These are phyloP conservation scores for Dolomedes plantarius DNA, from an alignment of 2,888 invertebrate genomes.

Conservation along the genomic window DNA sequence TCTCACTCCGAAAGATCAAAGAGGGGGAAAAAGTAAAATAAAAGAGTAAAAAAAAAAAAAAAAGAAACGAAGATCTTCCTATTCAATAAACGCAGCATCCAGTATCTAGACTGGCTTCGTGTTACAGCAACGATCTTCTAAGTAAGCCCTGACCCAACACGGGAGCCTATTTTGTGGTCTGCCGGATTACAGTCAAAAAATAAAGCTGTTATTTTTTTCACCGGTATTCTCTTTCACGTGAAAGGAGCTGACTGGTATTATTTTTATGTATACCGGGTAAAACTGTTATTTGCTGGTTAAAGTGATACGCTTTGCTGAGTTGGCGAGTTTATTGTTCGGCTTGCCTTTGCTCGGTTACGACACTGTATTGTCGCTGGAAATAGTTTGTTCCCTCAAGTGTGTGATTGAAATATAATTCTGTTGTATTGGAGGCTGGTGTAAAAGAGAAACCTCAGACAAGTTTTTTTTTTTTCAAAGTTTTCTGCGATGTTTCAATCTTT, in stretches of 20 bases:
- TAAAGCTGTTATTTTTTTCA: conserved; percentile 4
- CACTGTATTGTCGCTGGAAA: neutral
- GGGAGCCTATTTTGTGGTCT: conserved; percentile 53
- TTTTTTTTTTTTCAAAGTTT: no score
- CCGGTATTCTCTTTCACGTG: conserved; percentile 26
- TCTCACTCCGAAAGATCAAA: conserved; percentile 27
- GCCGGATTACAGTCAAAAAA: conserved; percentile 41
- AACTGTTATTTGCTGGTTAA: conserved; percentile 31
- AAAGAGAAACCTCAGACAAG: neutral
- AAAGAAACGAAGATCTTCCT: conserved; percentile 13
- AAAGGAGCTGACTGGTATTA: conserved; percentile 61
- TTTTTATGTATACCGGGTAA: conserved; percentile 49
- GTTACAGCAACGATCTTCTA: conserved; percentile 41
- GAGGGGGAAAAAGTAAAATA: neutral
- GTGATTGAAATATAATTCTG: neutral
- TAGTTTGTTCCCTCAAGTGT: neutral
- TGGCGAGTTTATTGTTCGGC: neutral
- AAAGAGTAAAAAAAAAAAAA: conserved; percentile 28
- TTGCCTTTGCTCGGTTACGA: neutral
- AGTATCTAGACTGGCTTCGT: conserved; percentile 33
- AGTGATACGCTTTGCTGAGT: neutral
- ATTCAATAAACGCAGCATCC: conserved; percentile 48
- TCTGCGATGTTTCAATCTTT: no score
- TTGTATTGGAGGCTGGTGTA: neutral
- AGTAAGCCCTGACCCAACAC: conserved; percentile 55